Evolutionary conservation across 1,140 invertebrate species (phyloP).

Genomic region (Dryas iulia): DNA sequence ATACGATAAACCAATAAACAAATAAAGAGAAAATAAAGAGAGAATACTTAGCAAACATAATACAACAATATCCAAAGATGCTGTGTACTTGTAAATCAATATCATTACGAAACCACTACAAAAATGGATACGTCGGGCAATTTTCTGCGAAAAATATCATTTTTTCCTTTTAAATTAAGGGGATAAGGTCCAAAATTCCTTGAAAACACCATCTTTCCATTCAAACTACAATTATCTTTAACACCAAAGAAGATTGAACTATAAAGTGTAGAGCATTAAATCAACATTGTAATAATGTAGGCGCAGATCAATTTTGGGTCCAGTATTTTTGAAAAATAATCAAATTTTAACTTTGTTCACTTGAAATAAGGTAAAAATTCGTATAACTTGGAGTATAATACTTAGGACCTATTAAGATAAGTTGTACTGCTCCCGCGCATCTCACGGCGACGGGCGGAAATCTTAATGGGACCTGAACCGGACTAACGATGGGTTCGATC

Average conservation of each 20-base stretch:
- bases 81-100: slow-evolving; percentile 70
- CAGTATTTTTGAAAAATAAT: slow-evolving; percentile 19
- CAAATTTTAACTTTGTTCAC: background rate
- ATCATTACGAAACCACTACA: slow-evolving; percentile 75
- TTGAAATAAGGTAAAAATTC: slow-evolving; percentile 23
- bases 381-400: background rate
- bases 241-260: slow-evolving; percentile 48
- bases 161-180: background rate
- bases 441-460: slow-evolving; percentile 68
- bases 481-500: slow-evolving; percentile 72
- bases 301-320: slow-evolving; percentile 7
- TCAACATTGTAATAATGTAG: slow-evolving; percentile 41
- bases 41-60: slow-evolving; percentile 40
- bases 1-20: too few species aligned
- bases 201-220: background rate
- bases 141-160: slow-evolving; percentile 46
- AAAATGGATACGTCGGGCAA: slow-evolving; percentile 63
- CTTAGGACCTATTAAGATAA: background rate
- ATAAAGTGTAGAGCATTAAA: slow-evolving; percentile 46
- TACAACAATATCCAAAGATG: slow-evolving; percentile 54
- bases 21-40: slow-evolving; percentile 26
- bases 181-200: slow-evolving; percentile 22
- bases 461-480: slow-evolving; percentile 76
- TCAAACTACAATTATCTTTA: slow-evolving; percentile 44
- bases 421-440: slow-evolving; percentile 64